Evolutionary conservation across 2,113 vertebrate species (phyloP).

Genomic region (Potamarius usumacintae): DNA sequence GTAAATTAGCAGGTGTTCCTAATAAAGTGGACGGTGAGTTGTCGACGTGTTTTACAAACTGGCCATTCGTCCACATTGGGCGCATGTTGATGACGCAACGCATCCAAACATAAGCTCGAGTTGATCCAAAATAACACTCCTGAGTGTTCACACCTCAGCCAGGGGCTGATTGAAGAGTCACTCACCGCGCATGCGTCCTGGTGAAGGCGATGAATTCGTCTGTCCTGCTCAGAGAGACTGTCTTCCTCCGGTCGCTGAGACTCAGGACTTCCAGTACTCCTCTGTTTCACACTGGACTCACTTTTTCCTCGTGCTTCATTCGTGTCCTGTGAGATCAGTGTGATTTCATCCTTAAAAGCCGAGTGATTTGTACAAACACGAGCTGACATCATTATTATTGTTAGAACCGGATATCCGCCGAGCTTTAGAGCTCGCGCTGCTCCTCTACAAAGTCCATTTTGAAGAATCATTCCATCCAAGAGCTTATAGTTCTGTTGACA

Average conservation of each 20-base stretch:
- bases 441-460: not conserved
- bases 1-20: not conserved
- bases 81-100: not conserved
- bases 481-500: not conserved
- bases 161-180: not conserved
- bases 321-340: no score
- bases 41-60: not conserved
- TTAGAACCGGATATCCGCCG: not conserved
- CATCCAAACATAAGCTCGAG: no score
- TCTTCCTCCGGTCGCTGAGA: not conserved
- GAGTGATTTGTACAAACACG: no score
- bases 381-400: not conserved
- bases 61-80: not conserved
- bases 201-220: slow-evolving; percentile 60
- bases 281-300: not conserved
- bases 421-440: not conserved
- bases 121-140: no score
- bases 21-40: not conserved
- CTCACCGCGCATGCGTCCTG: slow-evolving; percentile 70
- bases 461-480: not conserved
- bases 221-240: slow-evolving; percentile 60
- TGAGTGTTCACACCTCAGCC: no score
- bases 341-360: not conserved
- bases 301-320: not conserved
- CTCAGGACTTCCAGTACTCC: not conserved